Evolutionary conservation across 30 jellyfish, hydroid and myxozoan genomes (phyloP).

Genomic region (Mastigias papua): DNA sequence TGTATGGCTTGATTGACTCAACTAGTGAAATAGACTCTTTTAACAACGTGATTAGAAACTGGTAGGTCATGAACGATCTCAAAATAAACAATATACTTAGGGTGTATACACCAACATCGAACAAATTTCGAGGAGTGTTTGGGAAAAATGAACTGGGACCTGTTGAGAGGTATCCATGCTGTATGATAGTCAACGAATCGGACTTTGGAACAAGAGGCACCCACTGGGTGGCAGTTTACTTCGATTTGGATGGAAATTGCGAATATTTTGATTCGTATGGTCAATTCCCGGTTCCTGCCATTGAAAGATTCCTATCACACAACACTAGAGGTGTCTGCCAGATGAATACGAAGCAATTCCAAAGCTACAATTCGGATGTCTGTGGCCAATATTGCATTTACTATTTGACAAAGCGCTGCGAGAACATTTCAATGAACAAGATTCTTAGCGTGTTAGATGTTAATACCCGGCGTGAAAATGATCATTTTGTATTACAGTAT

Average conservation of each 20-base stretch:
- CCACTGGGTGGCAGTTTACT: background rate
- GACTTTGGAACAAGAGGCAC: background rate
- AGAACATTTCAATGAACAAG: background rate
- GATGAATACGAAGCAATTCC: background rate
- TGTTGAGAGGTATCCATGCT: background rate
- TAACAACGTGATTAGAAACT: background rate
- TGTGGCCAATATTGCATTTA: background rate
- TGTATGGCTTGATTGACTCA: background rate
- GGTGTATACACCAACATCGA: background rate
- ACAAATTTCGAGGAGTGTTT: background rate
- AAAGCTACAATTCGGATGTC: background rate
- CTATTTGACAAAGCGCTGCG: background rate
- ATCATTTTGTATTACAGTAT: background rate
- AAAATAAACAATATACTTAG: background rate
- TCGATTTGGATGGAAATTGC: background rate
- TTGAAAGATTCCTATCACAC: background rate
- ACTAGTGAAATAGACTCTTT: background rate
- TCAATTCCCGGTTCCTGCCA: background rate
- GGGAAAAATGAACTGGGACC: background rate
- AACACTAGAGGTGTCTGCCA: background rate
- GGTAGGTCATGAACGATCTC: conserved; percentile 2
- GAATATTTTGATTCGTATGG: background rate
- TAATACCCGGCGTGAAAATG: background rate
- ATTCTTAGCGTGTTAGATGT: background rate
- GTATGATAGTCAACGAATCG: background rate